A percentile compares a stretch with the other conserved stretches of the same genome.
Evolutionary conservation across 1,140 invertebrate genomes (phyloP).

Genomic region (Anagrus nilaparvatae): DNA sequence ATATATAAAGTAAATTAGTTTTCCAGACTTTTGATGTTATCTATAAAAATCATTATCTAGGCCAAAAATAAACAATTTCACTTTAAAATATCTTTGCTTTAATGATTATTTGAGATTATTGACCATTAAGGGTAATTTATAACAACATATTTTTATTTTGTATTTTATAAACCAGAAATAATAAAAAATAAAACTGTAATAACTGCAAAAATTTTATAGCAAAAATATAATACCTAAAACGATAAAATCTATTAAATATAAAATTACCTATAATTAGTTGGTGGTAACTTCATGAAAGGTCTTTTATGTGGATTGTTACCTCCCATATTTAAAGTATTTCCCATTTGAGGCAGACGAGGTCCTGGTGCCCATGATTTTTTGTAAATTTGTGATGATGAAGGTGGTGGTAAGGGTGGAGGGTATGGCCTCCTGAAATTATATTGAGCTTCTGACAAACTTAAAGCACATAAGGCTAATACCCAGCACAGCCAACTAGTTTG

Average conservation of each 20-base stretch:
- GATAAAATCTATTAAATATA: neutral
- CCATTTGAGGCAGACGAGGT: constrained; percentile 28
- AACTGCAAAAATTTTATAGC: neutral
- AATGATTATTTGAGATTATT: no score
- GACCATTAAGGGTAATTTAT: no score
- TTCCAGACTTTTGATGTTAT: no score
- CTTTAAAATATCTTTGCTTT: no score
- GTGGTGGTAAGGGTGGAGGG: constrained; percentile 19
- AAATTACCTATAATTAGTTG: constrained; percentile 29
- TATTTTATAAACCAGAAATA: no score
- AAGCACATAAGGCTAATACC: constrained; percentile 21
- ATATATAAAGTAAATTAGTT: no score
- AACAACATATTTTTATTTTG: no score
- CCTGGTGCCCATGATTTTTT: constrained; percentile 31
- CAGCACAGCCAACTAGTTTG: constrained; percentile 25
- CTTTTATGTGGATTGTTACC: constrained; percentile 24
- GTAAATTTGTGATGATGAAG: constrained; percentile 21
- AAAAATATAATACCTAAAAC: neutral
- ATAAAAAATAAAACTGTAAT: no score
- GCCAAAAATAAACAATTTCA: no score
- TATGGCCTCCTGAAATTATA: constrained; percentile 29
- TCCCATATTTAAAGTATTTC: constrained; percentile 28
- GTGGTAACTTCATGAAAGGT: constrained; percentile 27
- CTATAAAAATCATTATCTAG: no score
- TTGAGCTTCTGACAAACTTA: constrained; percentile 26